These are phyloP conservation scores for Gorsachius magnificus DNA, from an alignment of 2,797 vertebrate genomes.

Conservation along the genomic window DNA sequence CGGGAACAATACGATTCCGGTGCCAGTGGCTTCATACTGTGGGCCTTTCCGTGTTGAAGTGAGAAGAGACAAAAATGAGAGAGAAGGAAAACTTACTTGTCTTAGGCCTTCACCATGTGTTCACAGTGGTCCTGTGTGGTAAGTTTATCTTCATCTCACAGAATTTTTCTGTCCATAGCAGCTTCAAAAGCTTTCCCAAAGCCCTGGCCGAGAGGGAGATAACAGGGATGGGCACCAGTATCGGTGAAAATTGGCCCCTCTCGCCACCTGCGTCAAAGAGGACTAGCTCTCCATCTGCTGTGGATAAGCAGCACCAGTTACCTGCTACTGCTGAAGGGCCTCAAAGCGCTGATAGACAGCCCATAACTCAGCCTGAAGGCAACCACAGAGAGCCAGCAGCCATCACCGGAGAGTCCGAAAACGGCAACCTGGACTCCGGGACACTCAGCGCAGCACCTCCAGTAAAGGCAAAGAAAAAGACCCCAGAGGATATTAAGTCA, in stretches of 20 bases:
- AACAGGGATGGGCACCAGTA: background rate
- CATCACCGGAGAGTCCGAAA: background rate
- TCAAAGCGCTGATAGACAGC: background rate
- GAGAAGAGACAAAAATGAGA: background rate
- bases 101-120: background rate
- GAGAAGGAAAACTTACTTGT: background rate
- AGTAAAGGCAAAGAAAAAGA: slow-evolving; percentile 73
- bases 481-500: slow-evolving; percentile 82
- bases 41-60: background rate
- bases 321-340: background rate
- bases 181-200: slow-evolving; percentile 55
- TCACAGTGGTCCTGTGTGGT: background rate
- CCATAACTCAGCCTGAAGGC: background rate
- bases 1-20: background rate
- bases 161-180: slow-evolving; percentile 13
- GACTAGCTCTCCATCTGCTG: background rate
- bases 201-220: background rate
- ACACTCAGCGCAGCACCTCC: background rate
- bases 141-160: slow-evolving; percentile 13
- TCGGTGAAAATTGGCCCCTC: background rate
- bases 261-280: background rate
- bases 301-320: background rate
- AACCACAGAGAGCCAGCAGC: background rate
- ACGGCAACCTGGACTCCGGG: background rate
- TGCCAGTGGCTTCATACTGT: background rate